Conservation (phyloP, 1,140 invertebrate species). For the Cephus cinctus region DNA sequence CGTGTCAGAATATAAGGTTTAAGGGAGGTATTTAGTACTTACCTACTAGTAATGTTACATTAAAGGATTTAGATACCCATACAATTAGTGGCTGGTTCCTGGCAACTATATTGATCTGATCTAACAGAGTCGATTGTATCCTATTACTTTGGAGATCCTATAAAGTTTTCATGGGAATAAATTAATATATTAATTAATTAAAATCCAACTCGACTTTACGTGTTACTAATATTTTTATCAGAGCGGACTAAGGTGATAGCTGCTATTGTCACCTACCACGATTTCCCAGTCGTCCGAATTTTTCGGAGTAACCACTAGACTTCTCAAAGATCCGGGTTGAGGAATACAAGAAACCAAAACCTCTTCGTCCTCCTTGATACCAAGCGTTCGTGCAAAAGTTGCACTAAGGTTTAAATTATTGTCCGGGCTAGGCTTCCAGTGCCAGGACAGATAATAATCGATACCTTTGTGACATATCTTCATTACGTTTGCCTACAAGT, state of each 20-base stretch:
- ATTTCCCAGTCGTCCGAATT: conserved; percentile 60
- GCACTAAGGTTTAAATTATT: conserved; percentile 39
- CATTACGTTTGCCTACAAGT: conserved; percentile 39
- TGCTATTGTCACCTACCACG: conserved; percentile 48
- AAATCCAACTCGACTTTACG: background rate
- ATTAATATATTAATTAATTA: conserved; percentile 2
- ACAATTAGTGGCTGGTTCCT: conserved; percentile 41
- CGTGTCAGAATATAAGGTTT: no score
- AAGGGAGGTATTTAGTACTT: conserved; percentile 20
- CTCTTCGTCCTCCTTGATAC: conserved; percentile 41
- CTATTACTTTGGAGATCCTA: conserved; percentile 46
- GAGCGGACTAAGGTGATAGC: background rate
- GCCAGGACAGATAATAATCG: conserved; percentile 40
- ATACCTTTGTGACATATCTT: conserved; percentile 30
- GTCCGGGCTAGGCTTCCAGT: conserved; percentile 19
- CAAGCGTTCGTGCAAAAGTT: conserved; percentile 45
- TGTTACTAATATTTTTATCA: background rate
- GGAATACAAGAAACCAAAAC: conserved; percentile 34
- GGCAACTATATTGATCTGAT: conserved; percentile 43
- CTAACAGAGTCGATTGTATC: conserved; percentile 39
- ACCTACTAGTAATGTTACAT: conserved; percentile 40
- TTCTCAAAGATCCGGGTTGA: conserved; percentile 30
- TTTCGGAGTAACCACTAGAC: conserved; percentile 41
- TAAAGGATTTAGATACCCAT: conserved; percentile 46
- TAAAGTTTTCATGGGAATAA: background rate